Evolutionary conservation across 2,797 vertebrate species (phyloP), one percentile per base, ranked within the genome.

Genomic region (Acanthiza pusilla): DNA sequence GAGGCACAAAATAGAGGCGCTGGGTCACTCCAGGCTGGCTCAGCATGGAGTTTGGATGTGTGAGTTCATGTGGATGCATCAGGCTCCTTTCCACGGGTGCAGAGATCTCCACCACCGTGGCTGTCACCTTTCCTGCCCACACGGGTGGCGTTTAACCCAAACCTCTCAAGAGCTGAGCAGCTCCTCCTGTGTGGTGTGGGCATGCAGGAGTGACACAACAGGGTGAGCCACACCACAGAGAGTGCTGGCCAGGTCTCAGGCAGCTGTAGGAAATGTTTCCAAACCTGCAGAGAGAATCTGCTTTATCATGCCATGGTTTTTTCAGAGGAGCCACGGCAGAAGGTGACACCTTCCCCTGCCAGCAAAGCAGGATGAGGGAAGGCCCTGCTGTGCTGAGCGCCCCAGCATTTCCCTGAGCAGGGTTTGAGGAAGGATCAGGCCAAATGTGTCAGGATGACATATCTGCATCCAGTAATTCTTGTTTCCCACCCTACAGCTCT

Each of bases 81-180:
- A 29, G 54, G 29, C 14, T 36, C 23, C 26, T 70, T 70, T 48
- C 27, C 7, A 1, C 26, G 66, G 17, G 7, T 30, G 34, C n/a
- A 32, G 71, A 58, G 81, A 27, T 87, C 40, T 2, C 12, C 21
- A 7, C 15, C 20, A 5, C 29, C 42, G 51, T 13, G 34, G 26
- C 20, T 47, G n/a, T 63, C 63, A 48, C 48, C 27, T 72, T 71
- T 58, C 38, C 45, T 70, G 8, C 43, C 51, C 2, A 4, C 27
- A n/a, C 0, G 0, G 9, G 3, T 20, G 47, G 47, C 0, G 0
- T 60, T 89, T 63, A 48, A 76, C 55, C 51, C 55, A 85, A 53
- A 51, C 13, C 16, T 9, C 20, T 42, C 4, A 11, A 47, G 81
- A 60, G 42, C 67, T 21, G 38, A 48, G 62, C 32, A 57, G 66